These are phyloP conservation scores for Daphoenositta chrysoptera DNA, from an alignment of 2,113 vertebrate species.

Conservation along the genomic window DNA sequence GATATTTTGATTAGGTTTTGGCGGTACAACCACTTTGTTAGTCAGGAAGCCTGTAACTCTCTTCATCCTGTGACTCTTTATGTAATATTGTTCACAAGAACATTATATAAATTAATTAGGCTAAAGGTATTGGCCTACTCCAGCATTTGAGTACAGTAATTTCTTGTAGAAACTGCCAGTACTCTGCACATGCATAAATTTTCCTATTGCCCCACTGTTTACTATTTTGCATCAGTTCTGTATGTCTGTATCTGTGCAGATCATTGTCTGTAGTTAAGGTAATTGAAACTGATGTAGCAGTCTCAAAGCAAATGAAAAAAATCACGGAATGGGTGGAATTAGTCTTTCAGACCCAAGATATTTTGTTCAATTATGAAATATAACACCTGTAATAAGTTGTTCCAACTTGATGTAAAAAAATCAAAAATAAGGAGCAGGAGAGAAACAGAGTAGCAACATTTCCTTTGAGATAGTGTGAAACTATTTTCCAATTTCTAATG, in stretches of 20 bases:
- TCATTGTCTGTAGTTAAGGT: neutral
- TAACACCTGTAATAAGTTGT: neutral
- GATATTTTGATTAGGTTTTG: neutral
- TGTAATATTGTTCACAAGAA: neutral
- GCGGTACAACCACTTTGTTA: neutral
- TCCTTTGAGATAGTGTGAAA: neutral
- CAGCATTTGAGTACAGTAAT: neutral
- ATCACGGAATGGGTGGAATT: neutral
- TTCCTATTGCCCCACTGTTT: neutral
- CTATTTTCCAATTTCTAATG: neutral
- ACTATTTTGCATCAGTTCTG: neutral
- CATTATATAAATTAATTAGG: neutral
- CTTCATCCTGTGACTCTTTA: neutral
- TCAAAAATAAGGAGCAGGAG: accelerated
- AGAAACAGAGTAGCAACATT: neutral
- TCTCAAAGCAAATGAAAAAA: neutral
- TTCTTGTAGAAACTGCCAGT: neutral
- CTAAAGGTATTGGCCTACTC: neutral
- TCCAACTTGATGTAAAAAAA: neutral
- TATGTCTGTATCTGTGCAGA: too few species aligned
- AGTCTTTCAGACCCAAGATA: neutral
- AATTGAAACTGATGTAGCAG: neutral
- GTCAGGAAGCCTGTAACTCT: neutral
- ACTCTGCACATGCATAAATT: neutral
- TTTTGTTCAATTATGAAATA: neutral